Conservation (phyloP, 2,888 invertebrate genomes). For the Diaperis boleti region DNA sequence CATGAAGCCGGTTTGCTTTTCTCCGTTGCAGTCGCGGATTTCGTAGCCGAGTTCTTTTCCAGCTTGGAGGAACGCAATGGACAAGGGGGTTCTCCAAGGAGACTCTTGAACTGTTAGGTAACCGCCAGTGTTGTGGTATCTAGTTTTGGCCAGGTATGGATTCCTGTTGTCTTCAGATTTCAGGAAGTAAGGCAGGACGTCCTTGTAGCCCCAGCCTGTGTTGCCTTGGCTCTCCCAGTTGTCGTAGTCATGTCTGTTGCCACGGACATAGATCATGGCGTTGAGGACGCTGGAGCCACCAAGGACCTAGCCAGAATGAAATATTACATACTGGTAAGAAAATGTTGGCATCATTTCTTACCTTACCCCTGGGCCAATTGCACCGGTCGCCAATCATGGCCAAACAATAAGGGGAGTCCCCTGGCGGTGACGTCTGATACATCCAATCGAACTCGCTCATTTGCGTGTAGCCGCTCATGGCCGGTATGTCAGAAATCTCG, state of each 20-base stretch:
- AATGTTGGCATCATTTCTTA: no score
- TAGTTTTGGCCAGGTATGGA: conserved; percentile 80
- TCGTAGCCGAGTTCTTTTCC: conserved; percentile 86
- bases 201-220: conserved; percentile 86
- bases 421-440: conserved; percentile 86
- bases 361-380: conserved; percentile 94
- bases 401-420: conserved; percentile 83
- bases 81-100: conserved; percentile 85
- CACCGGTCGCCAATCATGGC: conserved; percentile 90
- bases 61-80: conserved; percentile 85
- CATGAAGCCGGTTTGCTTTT: conserved; percentile 88
- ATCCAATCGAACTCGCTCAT: conserved; percentile 92
- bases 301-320: conserved; percentile 67
- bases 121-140: conserved; percentile 83
- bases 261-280: conserved; percentile 92
- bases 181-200: conserved; percentile 85
- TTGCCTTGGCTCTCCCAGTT: conserved; percentile 87
- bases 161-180: conserved; percentile 92
- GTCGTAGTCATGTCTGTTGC: conserved; percentile 89
- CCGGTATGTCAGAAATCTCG: conserved; percentile 89
- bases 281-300: conserved; percentile 91
- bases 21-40: conserved; percentile 85
- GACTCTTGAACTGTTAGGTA: conserved; percentile 87
- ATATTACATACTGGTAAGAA: no score
- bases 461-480: conserved; percentile 86